phyloP scores from a whole-genome alignment of 2,888 invertebrate genomes.

The Pollenia labialis region DNA sequence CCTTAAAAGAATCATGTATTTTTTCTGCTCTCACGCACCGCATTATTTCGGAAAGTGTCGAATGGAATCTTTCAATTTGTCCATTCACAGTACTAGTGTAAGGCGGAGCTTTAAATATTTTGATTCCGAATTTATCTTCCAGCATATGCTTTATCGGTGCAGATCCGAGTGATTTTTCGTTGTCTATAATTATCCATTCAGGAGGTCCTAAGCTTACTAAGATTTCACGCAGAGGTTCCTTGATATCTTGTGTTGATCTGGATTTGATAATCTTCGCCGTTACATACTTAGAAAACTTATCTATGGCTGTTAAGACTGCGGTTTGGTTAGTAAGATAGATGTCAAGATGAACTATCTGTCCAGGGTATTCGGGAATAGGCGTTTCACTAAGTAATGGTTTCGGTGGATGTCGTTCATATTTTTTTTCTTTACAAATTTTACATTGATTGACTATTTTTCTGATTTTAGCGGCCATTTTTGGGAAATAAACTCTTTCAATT shows the following conservation, averaged over 20 bases:
- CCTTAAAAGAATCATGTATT: background rate
- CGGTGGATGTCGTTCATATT: background rate
- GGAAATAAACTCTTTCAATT: constrained; percentile 25
- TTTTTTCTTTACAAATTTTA: constrained; percentile 51
- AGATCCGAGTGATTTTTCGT: background rate
- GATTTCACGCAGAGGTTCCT: background rate
- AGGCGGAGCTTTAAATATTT: constrained; percentile 8
- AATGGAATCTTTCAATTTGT: background rate
- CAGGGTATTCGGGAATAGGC: background rate
- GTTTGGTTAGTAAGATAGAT: background rate
- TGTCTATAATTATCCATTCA: background rate
- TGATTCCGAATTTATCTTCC: constrained; percentile 3
- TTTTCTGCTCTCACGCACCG: background rate
- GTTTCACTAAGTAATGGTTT: background rate
- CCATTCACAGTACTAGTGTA: constrained; percentile 1
- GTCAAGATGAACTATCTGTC: background rate
- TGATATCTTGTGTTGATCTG: constrained; percentile 5
- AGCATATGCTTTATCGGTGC: constrained; percentile 6
- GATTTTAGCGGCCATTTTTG: constrained; percentile 10
- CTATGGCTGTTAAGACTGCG: too few relatives aligned
- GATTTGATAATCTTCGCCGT: background rate
- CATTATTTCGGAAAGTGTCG: background rate
- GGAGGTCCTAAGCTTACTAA: background rate
- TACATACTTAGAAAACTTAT: too few relatives aligned
- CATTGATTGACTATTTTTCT: constrained; percentile 26